Conservation (phyloP, 2,113 vertebrate species). For the Atrichornis clamosus region DNA sequence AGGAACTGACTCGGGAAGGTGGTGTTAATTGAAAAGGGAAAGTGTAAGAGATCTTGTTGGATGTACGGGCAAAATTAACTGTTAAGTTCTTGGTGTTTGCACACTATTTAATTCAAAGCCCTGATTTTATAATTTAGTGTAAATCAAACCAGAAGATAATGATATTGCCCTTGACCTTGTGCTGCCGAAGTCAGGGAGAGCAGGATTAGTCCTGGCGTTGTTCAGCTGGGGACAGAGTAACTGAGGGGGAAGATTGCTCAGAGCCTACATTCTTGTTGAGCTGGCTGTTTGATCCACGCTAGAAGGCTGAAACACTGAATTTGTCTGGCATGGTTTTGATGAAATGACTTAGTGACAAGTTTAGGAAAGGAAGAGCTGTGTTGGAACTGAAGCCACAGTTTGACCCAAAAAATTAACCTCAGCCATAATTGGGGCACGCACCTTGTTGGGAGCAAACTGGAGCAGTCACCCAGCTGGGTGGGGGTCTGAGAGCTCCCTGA, state of each 20-base stretch:
- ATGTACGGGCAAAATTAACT: conserved; percentile 40
- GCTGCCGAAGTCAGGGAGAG: not conserved
- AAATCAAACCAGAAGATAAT: conserved; percentile 16
- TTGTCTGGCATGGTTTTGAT: not conserved
- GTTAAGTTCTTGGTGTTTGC: conserved; percentile 50
- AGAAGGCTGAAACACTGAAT: not conserved
- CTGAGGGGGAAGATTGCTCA: not conserved
- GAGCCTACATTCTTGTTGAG: not conserved
- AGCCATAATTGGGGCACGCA: not conserved
- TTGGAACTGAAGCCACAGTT: not conserved
- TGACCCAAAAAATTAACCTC: not conserved
- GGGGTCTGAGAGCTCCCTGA: not conserved
- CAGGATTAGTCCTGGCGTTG: not conserved
- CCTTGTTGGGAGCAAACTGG: not conserved
- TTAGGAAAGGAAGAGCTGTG: not conserved
- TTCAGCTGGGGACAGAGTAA: not conserved
- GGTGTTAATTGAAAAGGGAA: conserved; percentile 63
- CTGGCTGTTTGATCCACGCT: not conserved
- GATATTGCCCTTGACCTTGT: not conserved
- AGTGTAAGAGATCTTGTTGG: conserved; percentile 49
- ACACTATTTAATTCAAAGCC: conserved; percentile 1
- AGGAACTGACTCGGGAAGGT: conserved; percentile 25
- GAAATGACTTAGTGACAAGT: not conserved
- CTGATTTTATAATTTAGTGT: not conserved
- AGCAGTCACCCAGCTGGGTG: not conserved